A percentile compares a stretch with the other conserved stretches of the same genome.
Evolutionary conservation across 2,888 invertebrate genomes (phyloP).

Genomic region (Epistrophe eligans): DNA sequence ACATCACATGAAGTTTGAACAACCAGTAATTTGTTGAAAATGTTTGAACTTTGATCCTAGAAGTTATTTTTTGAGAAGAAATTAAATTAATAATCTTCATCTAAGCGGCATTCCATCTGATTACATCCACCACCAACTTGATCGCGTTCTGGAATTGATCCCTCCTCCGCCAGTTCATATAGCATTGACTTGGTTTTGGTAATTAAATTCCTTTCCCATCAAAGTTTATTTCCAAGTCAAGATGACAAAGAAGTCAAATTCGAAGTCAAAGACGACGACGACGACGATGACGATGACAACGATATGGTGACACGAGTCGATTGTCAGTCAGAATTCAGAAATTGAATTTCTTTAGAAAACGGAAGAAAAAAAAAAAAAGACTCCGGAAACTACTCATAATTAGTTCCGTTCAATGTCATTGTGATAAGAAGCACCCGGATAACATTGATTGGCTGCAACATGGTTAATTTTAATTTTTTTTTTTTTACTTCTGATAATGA

Average conservation of each 20-base stretch:
- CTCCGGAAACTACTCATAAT: slow-evolving; percentile 75
- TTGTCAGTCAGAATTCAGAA: slow-evolving; percentile 61
- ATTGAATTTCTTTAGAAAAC: slow-evolving; percentile 47
- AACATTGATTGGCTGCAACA: slow-evolving; percentile 67
- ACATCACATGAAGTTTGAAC: slow-evolving; percentile 19
- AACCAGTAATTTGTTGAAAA: slow-evolving; percentile 50
- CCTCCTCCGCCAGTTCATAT: slow-evolving; percentile 10
- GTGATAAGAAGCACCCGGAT: slow-evolving; percentile 58
- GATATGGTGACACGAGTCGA: slow-evolving; percentile 24
- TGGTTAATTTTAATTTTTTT: slow-evolving; percentile 1
- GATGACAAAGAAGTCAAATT: slow-evolving; percentile 10
- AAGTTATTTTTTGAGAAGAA: slow-evolving; percentile 64
- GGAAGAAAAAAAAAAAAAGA: slow-evolving; percentile 15
- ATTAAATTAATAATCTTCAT: slow-evolving; percentile 67
- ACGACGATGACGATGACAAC: background rate
- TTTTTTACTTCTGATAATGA: background rate
- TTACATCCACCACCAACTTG: slow-evolving; percentile 14
- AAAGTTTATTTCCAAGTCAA: slow-evolving; percentile 46
- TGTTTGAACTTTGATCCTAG: slow-evolving; percentile 67
- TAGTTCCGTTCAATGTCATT: slow-evolving; percentile 74
- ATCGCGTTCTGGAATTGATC: slow-evolving; percentile 10
- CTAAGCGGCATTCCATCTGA: slow-evolving; percentile 47
- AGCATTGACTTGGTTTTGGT: slow-evolving; percentile 38
- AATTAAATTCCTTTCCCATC: slow-evolving; percentile 72
- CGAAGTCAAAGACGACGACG: background rate